phyloP scores from a whole-genome alignment of 2,888 invertebrate genomes.

The Crematogaster levior region DNA sequence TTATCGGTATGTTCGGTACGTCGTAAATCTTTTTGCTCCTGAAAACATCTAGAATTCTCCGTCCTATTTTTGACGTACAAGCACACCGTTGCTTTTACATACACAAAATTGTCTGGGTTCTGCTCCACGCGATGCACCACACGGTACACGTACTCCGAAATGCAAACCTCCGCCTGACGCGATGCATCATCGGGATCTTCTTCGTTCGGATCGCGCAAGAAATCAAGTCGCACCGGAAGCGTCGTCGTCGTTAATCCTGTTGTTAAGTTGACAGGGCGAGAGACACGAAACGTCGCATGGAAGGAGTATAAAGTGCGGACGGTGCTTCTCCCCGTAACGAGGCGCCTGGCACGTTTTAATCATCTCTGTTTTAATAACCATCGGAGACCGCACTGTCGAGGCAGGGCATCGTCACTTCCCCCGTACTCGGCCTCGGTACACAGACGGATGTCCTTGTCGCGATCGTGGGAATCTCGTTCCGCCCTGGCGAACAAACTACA shows the following conservation, averaged over 20 bases:
- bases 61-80: not conserved
- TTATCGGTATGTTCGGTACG: no score
- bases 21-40: not conserved
- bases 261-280: conserved; percentile 37
- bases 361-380: conserved; percentile 57
- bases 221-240: conserved; percentile 8
- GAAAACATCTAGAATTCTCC: not conserved
- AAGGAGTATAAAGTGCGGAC: conserved; percentile 5
- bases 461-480: conserved; percentile 61
- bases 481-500: conserved; percentile 51
- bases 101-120: not conserved
- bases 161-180: not conserved
- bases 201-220: not conserved
- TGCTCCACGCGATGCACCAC: not conserved
- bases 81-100: not conserved
- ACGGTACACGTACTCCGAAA: not conserved
- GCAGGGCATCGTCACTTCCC: not conserved
- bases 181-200: not conserved
- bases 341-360: conserved; percentile 49
- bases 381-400: conserved; percentile 31
- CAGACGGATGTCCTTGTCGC: conserved; percentile 22
- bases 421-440: conserved; percentile 24
- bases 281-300: not conserved
- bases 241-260: conserved; percentile 43
- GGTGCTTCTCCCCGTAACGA: conserved; percentile 34